phyloP scores from a whole-genome alignment of 2,113 vertebrate species.

The Phyllostomus discolor region DNA sequence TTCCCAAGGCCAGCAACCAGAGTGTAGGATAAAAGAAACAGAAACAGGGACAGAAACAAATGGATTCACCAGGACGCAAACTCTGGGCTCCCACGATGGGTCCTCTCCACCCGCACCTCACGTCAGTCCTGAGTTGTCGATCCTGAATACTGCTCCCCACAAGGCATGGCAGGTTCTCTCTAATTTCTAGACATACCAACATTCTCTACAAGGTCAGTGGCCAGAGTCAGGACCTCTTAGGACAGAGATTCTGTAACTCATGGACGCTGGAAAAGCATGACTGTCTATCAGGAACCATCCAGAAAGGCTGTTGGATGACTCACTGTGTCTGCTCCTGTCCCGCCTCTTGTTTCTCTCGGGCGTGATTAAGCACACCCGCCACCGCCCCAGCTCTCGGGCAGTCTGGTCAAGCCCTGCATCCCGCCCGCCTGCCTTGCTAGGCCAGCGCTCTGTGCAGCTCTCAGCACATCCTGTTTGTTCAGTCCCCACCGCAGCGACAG shows the following conservation, averaged over 20 bases:
- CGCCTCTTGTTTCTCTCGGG: not conserved
- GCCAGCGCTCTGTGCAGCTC: constrained; percentile 57
- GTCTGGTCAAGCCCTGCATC: constrained; percentile 45
- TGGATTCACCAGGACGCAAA: not conserved
- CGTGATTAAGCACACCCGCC: not conserved
- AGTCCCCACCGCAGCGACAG: constrained; percentile 50
- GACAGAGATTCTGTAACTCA: not conserved
- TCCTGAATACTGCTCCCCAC: not conserved
- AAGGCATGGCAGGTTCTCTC: not conserved
- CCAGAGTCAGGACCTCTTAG: not conserved
- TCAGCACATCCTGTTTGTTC: constrained; percentile 83
- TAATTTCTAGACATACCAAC: not conserved
- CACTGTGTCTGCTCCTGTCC: not conserved
- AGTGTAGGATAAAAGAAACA: not conserved
- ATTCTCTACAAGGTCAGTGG: not conserved
- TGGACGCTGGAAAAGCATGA: not conserved
- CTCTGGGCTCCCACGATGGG: not conserved
- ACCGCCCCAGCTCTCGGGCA: constrained; percentile 4
- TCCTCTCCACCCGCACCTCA: not conserved
- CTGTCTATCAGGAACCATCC: not conserved
- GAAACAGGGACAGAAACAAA: not conserved
- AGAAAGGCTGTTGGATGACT: not conserved
- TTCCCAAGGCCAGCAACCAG: not conserved
- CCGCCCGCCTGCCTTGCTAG: constrained; percentile 51
- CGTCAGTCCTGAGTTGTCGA: not conserved